Conservation (phyloP, 2,888 invertebrate genomes). For the Didymodactylos carnosus region DNA sequence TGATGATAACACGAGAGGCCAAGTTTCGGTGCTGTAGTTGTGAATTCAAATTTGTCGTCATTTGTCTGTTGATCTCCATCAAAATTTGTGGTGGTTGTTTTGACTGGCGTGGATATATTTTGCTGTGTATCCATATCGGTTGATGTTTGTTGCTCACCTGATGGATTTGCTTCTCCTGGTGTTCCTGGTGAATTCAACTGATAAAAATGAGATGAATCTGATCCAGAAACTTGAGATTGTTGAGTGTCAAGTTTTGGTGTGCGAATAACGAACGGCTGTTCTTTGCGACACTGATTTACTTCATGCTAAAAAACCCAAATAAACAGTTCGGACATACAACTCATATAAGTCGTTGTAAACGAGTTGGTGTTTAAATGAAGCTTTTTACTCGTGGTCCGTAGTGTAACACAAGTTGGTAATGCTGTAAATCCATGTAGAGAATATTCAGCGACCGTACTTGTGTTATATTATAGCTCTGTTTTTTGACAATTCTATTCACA, state of each 20-base stretch:
- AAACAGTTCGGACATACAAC: slow-evolving; percentile 12
- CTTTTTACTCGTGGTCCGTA: neutral
- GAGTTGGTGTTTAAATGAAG: neutral
- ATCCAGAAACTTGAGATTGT: slow-evolving; percentile 19
- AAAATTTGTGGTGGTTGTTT: no score
- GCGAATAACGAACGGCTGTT: slow-evolving; percentile 52
- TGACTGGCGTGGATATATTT: no score
- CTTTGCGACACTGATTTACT: slow-evolving; percentile 53
- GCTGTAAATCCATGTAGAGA: neutral
- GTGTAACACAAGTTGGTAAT: neutral
- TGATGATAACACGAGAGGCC: slow-evolving; percentile 49
- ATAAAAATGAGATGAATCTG: slow-evolving; percentile 1
- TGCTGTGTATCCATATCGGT: neutral
- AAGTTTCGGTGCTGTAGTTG: neutral
- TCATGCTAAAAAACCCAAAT: slow-evolving; percentile 39
- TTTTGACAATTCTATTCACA: neutral
- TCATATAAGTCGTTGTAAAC: no score
- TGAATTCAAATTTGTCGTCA: neutral
- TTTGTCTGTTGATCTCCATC: no score
- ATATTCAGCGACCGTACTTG: neutral
- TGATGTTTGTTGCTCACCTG: neutral
- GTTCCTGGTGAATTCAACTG: neutral
- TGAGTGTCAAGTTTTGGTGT: slow-evolving; percentile 16
- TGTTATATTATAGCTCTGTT: neutral
- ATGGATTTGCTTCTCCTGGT: neutral